Base-by-base conservation (phyloP, 2,797 vertebrate genomes). In the Sebastes ruberrimus region DNA sequence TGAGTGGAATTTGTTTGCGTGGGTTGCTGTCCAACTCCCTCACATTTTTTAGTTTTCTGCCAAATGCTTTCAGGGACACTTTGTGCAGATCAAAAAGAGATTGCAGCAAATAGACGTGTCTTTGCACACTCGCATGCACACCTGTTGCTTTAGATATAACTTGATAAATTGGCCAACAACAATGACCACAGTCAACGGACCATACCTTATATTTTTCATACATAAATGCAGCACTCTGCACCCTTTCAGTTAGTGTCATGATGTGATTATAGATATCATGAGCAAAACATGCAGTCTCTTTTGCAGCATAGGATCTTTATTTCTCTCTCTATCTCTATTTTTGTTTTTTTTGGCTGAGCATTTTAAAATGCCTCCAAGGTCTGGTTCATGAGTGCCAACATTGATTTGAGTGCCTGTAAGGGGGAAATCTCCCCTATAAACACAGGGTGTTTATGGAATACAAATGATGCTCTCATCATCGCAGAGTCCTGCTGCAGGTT, bases 391-490 rank as follows among this genome's bases (percentile, higher is more conserved):
- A 91, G 86, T 93, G 86, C 90, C 91, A 92, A 87, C 91, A 94
- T 86, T 92, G 92, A 95, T 94, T 93, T 89, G 84, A 94, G 89
- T 87, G 87, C 71, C 88, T 91, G 85, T 78, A 80, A 90, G 89
- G 90, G 86, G 83, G 85, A 93, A 94, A 93, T 93, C 82, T 86
- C 79, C 80, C 90, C 88, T 87, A 92, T 91, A 94, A 96, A 95
- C 90, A 91, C 27, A 32, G 78, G 74, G 86, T 90, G 93, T 94
- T 94, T 90, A 91, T 81, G 86, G 94, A 95, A 95, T 94, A 95
- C 92, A 93, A 94, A 95, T 94, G 87, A 91, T 80, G 75, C 84
- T 73, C 78, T 84, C 72, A 72, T 49, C 78, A 85, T 81, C 18
- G 20, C 75, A 87, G 81, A 77, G 67, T 75, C 75, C 79, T 83